Percentiles rank a stretch among this genome's conserved stretches.
These are phyloP conservation scores for Falco biarmicus DNA, from an alignment of 2,797 vertebrate genomes.

Conservation along the genomic window DNA sequence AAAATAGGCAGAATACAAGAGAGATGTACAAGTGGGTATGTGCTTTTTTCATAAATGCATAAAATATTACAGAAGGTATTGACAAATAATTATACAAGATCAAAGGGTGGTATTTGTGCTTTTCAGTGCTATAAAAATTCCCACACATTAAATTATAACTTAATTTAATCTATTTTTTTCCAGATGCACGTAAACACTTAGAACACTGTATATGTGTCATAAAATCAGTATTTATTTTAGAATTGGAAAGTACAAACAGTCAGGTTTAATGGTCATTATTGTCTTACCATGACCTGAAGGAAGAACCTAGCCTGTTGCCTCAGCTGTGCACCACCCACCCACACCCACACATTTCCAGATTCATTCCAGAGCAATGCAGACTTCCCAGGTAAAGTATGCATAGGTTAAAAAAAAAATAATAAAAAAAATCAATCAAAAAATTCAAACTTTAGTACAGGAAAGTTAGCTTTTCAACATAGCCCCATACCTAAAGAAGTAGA, in stretches of 20 bases:
- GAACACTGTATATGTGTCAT: accelerated
- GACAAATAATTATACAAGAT: neutral
- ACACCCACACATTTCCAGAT: neutral
- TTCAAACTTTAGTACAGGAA: neutral
- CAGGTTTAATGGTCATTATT: neutral
- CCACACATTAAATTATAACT: neutral
- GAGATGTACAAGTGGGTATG: accelerated
- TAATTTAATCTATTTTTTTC: neutral
- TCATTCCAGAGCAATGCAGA: neutral
- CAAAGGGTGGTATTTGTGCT: neutral
- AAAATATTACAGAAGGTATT: neutral
- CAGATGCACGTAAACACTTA: neutral
- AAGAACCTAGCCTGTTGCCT: neutral
- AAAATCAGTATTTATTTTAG: neutral
- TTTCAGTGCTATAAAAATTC: neutral
- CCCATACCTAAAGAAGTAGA: neutral
- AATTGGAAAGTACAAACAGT: neutral
- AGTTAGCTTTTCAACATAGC: neutral
- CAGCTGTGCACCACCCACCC: accelerated
- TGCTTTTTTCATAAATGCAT: neutral
- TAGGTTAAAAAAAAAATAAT: too few species aligned
- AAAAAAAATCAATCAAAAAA: too few species aligned
- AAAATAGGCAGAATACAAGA: neutral
- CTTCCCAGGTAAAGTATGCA: neutral
- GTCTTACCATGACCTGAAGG: neutral